phyloP scores from a whole-genome alignment of 2,888 invertebrate species.

The Miltochrista miniata region DNA sequence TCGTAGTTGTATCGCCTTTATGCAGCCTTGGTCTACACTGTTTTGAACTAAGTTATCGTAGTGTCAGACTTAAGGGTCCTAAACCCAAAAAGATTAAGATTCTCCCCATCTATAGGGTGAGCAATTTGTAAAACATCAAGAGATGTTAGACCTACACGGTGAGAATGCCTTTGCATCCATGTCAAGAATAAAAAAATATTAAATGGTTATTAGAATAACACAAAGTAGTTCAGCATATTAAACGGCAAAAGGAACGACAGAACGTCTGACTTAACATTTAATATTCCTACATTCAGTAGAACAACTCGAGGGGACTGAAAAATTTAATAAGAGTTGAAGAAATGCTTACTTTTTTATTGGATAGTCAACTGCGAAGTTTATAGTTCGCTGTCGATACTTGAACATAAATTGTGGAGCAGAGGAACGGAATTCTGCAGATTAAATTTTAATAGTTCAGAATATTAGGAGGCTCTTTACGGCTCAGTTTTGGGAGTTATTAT shows the following conservation, averaged over 20 bases:
- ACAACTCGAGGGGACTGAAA: slow-evolving; percentile 37
- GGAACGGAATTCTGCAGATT: slow-evolving; percentile 5
- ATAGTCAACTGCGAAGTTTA: slow-evolving; percentile 38
- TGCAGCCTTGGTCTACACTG: too few species aligned
- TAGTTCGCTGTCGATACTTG: slow-evolving; percentile 29
- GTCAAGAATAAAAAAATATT: neutral
- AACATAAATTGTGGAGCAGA: slow-evolving; percentile 17
- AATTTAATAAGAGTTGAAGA: slow-evolving; percentile 42
- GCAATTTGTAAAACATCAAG: too few species aligned
- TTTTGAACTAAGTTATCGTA: too few species aligned
- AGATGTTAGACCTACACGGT: too few species aligned
- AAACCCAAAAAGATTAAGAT: too few species aligned
- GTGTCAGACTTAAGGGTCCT: too few species aligned
- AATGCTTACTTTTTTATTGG: slow-evolving; percentile 41
- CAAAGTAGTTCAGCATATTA: slow-evolving; percentile 12
- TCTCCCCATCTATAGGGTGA: too few species aligned
- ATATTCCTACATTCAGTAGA: slow-evolving; percentile 43
- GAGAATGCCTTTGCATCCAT: too few species aligned
- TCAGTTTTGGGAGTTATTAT: too few species aligned
- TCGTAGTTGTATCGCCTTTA: too few species aligned
- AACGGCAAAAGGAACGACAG: slow-evolving; percentile 24
- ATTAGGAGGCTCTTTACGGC: neutral
- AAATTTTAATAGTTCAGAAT: slow-evolving; percentile 5
- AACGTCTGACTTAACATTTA: slow-evolving; percentile 36
- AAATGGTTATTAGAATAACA: neutral